These are phyloP conservation scores for Rhopalosiphum maidis DNA, from an alignment of 1,140 invertebrate species.

Conservation along the genomic window DNA sequence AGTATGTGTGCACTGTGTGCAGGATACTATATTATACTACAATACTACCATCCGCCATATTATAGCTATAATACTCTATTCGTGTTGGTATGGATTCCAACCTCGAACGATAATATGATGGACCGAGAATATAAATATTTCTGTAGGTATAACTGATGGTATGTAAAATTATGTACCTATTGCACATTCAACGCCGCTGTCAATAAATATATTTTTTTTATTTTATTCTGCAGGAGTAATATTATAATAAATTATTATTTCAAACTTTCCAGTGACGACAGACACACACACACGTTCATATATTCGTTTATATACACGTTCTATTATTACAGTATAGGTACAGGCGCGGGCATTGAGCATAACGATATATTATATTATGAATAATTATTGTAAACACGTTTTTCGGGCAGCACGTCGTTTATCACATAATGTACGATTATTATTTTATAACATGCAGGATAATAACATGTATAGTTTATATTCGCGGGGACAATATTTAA, in stretches of 20 bases:
- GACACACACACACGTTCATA: background rate
- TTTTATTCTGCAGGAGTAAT: background rate
- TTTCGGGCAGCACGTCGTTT: slow-evolving; percentile 28
- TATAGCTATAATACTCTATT: too few relatives aligned
- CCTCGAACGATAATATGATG: too few relatives aligned
- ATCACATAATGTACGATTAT: background rate
- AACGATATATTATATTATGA: background rate
- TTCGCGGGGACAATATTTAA: background rate
- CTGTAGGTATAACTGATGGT: too few relatives aligned
- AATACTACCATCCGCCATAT: too few relatives aligned
- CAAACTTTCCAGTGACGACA: background rate
- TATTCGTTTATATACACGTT: too few relatives aligned
- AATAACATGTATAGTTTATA: background rate
- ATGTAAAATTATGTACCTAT: background rate
- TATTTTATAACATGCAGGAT: background rate
- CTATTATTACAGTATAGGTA: background rate
- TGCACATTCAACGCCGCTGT: background rate
- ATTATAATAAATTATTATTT: background rate
- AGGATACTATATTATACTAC: too few relatives aligned
- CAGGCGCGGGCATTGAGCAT: background rate
- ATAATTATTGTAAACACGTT: slow-evolving; percentile 38
- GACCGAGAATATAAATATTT: too few relatives aligned
- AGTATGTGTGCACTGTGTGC: too few relatives aligned
- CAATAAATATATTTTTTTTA: background rate
- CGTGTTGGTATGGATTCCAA: too few relatives aligned